Evolutionary conservation across 2,888 invertebrate genomes (phyloP).

Genomic region (Xanthia icteritia): DNA sequence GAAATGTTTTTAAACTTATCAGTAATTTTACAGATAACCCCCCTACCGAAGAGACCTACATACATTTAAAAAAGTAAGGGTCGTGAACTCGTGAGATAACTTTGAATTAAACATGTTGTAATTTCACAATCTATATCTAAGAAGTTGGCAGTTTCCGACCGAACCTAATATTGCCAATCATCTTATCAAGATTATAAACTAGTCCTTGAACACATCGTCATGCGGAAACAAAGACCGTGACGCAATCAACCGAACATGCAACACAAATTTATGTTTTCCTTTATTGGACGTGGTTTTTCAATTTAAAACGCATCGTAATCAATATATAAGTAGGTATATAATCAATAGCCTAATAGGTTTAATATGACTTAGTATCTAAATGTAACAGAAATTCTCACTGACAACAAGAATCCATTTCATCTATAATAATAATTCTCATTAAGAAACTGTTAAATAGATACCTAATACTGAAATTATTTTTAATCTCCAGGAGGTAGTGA

Average conservation of each 20-base stretch:
- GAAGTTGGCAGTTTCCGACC: slow-evolving; percentile 8
- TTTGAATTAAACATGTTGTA: slow-evolving; percentile 1
- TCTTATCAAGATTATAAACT: slow-evolving; percentile 31
- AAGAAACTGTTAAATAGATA: not conserved
- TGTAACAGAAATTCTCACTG: not conserved
- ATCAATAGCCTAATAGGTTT: not conserved
- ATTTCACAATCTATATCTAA: not conserved
- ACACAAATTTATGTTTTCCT: slow-evolving; percentile 34
- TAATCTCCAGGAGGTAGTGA: slow-evolving; percentile 76
- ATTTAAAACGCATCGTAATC: slow-evolving; percentile 21
- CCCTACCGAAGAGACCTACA: not conserved
- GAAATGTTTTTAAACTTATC: not conserved
- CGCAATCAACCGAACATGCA: slow-evolving; percentile 37
- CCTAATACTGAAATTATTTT: slow-evolving; percentile 1
- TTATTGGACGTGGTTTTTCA: slow-evolving; percentile 37
- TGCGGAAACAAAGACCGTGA: slow-evolving; percentile 53
- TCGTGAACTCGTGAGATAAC: not conserved
- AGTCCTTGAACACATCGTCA: slow-evolving; percentile 27
- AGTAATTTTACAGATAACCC: not conserved
- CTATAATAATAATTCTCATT: not conserved
- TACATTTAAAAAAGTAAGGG: not conserved
- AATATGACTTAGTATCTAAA: not conserved
- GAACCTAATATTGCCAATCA: slow-evolving; percentile 25
- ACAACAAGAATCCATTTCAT: not conserved
- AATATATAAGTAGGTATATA: not conserved